Conservation (phyloP, 2,797 vertebrate genomes). For the Macroramphosus scolopax region DNA sequence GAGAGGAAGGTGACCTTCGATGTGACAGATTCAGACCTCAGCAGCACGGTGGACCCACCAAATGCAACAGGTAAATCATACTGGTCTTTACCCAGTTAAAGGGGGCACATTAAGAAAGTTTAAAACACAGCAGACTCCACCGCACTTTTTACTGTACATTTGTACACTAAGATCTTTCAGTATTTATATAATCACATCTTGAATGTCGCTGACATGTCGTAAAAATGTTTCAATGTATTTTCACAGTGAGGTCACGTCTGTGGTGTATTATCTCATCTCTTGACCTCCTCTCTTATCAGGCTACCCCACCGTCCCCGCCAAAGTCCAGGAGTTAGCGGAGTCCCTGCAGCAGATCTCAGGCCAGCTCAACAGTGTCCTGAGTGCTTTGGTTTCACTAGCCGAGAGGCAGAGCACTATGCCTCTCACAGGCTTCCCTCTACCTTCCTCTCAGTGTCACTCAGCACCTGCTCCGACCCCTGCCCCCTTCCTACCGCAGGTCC, state of each 20-base stretch:
- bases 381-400: slow-evolving; percentile 74
- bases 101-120: no score
- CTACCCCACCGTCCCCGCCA: slow-evolving; percentile 64
- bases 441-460: slow-evolving; percentile 27
- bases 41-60: slow-evolving; percentile 66
- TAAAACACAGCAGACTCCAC: no score
- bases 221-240: no score
- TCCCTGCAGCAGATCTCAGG: slow-evolving; percentile 85
- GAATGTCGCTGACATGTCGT: no score
- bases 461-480: not conserved
- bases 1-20: slow-evolving; percentile 85
- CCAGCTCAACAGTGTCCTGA: slow-evolving; percentile 83
- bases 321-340: slow-evolving; percentile 80
- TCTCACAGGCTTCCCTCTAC: slow-evolving; percentile 24
- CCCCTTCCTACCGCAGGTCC: slow-evolving; percentile 15
- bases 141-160: no score
- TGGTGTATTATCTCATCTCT: not conserved
- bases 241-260: not conserved
- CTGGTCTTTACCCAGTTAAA: not conserved
- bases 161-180: no score
- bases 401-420: slow-evolving; percentile 36
- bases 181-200: no score
- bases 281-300: slow-evolving; percentile 4
- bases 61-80: slow-evolving; percentile 61
- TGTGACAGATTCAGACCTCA: slow-evolving; percentile 80